Evolutionary conservation across 2,113 vertebrate genomes (phyloP).

Genomic region (Pycnonotus jocosus): DNA sequence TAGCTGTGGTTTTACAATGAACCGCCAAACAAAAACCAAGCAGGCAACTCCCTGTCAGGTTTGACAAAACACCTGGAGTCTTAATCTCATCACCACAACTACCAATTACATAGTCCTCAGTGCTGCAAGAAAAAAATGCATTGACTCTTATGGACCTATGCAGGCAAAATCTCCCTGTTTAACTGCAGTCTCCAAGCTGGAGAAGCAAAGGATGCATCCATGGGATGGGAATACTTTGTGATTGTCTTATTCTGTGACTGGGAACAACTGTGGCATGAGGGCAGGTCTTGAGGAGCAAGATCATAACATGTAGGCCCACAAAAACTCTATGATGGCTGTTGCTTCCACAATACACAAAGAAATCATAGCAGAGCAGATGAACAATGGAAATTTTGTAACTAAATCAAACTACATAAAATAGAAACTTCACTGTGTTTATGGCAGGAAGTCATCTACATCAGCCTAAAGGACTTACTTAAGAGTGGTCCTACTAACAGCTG

Average conservation of each 20-base stretch:
- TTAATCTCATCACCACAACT: neutral
- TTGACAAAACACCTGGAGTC: neutral
- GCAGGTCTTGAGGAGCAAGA: neutral
- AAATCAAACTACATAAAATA: neutral
- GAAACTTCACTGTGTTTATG: neutral
- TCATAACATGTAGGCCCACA: neutral
- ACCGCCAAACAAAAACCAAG: neutral
- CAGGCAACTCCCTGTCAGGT: neutral
- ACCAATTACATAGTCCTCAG: neutral
- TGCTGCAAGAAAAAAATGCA: neutral
- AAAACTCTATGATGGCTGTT: neutral
- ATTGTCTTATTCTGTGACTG: neutral
- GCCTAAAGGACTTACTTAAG: neutral
- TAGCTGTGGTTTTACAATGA: neutral
- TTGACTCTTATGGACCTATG: neutral
- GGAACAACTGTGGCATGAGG: neutral
- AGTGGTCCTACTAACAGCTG: neutral
- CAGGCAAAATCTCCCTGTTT: neutral
- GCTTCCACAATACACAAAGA: neutral
- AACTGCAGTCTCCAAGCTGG: neutral
- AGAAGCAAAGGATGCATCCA: neutral
- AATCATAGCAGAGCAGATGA: neutral
- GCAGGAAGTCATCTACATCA: neutral
- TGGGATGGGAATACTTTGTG: neutral
- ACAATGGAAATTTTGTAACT: neutral